Conservation (phyloP, 2,113 vertebrate genomes). For the Caloenas nicobarica region DNA sequence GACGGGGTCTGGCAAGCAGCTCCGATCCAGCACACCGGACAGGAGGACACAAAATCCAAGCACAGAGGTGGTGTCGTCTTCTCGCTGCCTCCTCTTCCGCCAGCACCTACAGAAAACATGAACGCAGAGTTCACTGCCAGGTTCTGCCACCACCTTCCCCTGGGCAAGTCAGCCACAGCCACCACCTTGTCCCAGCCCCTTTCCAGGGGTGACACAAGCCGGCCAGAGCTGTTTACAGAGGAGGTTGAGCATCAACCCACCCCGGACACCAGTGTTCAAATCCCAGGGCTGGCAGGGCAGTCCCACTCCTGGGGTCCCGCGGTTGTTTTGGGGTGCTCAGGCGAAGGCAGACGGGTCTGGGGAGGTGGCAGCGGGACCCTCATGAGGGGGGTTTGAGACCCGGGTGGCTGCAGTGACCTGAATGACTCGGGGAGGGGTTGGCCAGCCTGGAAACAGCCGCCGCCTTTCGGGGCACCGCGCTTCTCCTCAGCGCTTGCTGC, state of each 20-base stretch:
- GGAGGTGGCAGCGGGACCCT: neutral
- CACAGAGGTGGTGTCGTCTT: neutral
- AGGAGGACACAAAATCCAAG: slow-evolving; percentile 45
- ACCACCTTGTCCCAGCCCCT: neutral
- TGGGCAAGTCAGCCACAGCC: neutral
- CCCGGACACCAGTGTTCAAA: no score
- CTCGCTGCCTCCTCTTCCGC: neutral
- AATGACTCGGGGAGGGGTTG: no score
- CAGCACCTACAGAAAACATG: neutral
- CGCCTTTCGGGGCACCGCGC: neutral
- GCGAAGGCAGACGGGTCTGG: neutral
- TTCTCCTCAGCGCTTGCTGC: no score
- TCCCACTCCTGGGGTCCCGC: neutral
- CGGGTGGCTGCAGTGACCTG: no score
- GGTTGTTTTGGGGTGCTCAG: neutral
- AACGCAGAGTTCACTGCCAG: rapidly evolving
- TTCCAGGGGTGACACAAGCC: neutral
- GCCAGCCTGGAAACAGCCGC: no score
- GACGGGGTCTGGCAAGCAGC: neutral
- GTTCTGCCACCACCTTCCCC: neutral
- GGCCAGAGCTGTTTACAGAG: neutral
- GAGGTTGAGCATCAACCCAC: neutral
- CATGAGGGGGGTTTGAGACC: no score
- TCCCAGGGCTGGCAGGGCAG: no score
- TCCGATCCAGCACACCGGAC: slow-evolving; percentile 25